A percentile compares a stretch with the other conserved stretches of the same genome.
Conservation (phyloP, 2,113 vertebrate species). For the Pangasianodon hypophthalmus region DNA sequence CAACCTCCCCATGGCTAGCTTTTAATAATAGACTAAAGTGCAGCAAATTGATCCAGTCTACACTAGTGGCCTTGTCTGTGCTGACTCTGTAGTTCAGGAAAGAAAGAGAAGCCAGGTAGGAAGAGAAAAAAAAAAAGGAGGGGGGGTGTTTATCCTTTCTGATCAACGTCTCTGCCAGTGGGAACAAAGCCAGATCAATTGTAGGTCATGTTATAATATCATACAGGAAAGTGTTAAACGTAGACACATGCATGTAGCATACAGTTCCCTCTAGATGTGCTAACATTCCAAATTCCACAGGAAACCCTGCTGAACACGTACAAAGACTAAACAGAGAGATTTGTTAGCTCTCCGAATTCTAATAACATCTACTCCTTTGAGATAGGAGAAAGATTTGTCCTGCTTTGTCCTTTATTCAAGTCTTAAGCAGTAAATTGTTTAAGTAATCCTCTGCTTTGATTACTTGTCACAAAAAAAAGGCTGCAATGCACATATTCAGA, state of each 20-base stretch:
- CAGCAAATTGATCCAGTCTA: constrained; percentile 73
- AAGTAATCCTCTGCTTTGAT: not conserved
- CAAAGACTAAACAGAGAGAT: not conserved
- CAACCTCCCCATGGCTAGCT: constrained; percentile 65
- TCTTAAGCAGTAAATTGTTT: not conserved
- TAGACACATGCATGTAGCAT: constrained; percentile 16
- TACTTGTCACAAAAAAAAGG: not conserved
- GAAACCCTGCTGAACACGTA: not conserved
- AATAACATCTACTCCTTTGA: not conserved
- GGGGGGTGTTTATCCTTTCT: constrained; percentile 41
- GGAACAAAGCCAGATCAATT: constrained; percentile 54
- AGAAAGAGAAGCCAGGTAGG: constrained; percentile 48
- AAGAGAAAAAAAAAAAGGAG: constrained; percentile 28
- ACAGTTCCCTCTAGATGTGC: constrained; percentile 61
- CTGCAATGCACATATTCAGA: not conserved
- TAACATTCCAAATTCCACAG: not conserved
- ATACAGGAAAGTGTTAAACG: constrained; percentile 28
- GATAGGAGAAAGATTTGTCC: not conserved
- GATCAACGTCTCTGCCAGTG: constrained; percentile 39
- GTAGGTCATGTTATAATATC: constrained; percentile 33
- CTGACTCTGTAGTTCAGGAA: constrained; percentile 73
- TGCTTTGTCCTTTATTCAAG: not conserved
- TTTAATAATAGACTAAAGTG: constrained; percentile 77
- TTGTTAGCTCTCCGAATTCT: not conserved
- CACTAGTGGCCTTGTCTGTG: constrained; percentile 46